Evolutionary conservation across 2,113 vertebrate species (phyloP), one percentile per base, ranked within the genome.

Genomic region (Bubo blakistoni): DNA sequence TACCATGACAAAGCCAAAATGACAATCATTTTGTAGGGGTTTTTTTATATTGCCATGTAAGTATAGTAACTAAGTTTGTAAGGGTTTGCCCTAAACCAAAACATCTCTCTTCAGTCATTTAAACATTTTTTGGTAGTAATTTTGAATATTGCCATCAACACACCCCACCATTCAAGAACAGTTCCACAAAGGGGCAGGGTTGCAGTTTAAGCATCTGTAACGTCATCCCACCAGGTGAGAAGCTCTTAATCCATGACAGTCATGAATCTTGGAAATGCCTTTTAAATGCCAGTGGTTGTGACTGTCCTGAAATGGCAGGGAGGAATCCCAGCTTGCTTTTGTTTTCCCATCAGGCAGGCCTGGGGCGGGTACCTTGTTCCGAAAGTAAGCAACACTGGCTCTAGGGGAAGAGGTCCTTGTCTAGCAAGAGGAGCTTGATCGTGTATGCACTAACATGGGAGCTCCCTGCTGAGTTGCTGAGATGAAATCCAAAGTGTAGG

Each of bases 151-250:
- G 54, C 25, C 54, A 36, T 44, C 1, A 4, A 40, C 17, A 46
- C 8, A 3, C 25, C 10, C 3, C 17, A 32, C 16, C 4, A 2
- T 5, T 27, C 0, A 0, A 36, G 14, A 76, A 26, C 29, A 54
- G 47, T 40, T 86, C 51, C 32, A 49, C 51, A 57, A 11, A 32
- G 22, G 24, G 36, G 13, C 30, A 36, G 14, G 24, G 18, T 10
- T 63, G 55, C 7, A 29, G 4, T 44, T 62, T 27, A 46, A 44
- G 57, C 26, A 13, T 20, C 16, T 44, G 25, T 70, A 61, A 14
- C 15, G 19, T 29, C 27, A 14, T 46, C 44, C 27, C 21, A 15
- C 18, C 22, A 32, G 9, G 3, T 11, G 4, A 40, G 44, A 20
- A 55, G 21, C 57, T 81, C 42, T 51, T 54, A 11, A 42, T 8